Base-by-base conservation (phyloP, 2,888 invertebrate species). In the Ecliptopera silaceata region DNA sequence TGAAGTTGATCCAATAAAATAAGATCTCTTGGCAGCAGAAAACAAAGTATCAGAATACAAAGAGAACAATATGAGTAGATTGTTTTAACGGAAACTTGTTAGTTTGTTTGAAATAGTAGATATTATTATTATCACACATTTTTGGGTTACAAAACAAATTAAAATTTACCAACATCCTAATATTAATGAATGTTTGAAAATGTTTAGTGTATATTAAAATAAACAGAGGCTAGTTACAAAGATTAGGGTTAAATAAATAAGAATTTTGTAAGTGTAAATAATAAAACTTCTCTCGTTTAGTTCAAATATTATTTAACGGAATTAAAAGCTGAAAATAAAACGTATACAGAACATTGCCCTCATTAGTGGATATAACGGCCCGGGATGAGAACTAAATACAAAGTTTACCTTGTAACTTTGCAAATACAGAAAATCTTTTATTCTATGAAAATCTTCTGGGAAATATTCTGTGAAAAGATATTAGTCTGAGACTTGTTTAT, bases 321-420 rank as follows among this genome's bases (percentile, higher is more conserved):
- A 60, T 59, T 55, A 59, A 59, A 49, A 61, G 53, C 46, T 44
- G 53, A 50, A 65, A 59, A 60, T 44, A 51, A 58, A 60, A 58
- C 46, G 55, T 52, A 52, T n/a, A 45, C 45, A 44, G 49, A 61
- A 55, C 54, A 34, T 59, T 50, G 49, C 44, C 41, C 55, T 61
- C 49, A 53, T 56, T 56, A 58, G 13, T 13, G 44, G 39, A 38
- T 29, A 15, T 15, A 36, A 42, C 20, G 32, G 32, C 26, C 38
- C 8, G 20, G 42, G 39, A 31, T 41, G 29, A 47, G 47, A 52
- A 43, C 38, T 42, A 42, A 42, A 51, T 50, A 42, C 41, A 38
- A 51, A 45, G 42, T 42, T 13, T 20, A 56, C 13, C 31, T 42
- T 50, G 13, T 41, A 32, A 45, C 39, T 5, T 13, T 17, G 8